These are phyloP conservation scores for Ormyrus labotus DNA, from an alignment of 2,888 invertebrate species.

Conservation along the genomic window DNA sequence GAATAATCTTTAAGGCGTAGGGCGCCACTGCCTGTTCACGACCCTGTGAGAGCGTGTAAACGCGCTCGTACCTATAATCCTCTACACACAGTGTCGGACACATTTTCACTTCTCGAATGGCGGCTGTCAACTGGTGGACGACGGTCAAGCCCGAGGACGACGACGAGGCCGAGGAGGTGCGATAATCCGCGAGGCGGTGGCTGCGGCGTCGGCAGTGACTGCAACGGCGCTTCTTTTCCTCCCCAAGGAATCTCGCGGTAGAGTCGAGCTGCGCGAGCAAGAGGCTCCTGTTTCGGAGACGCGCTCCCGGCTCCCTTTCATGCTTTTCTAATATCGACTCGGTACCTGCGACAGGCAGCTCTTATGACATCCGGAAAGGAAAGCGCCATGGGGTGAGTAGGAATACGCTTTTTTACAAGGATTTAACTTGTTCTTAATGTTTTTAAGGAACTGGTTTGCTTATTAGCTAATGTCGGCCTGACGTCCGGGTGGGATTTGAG, in stretches of 20 bases:
- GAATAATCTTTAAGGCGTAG: background rate
- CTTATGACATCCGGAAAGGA: conserved; percentile 88
- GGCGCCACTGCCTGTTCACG: background rate
- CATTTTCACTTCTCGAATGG: conserved; percentile 62
- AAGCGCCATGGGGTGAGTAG: conserved; percentile 84
- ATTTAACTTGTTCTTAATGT: no score
- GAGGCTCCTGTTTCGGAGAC: background rate
- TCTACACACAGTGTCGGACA: background rate
- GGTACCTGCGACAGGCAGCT: conserved; percentile 56
- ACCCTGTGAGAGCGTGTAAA: conserved; percentile 35
- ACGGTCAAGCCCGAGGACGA: conserved; percentile 36
- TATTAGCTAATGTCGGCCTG: no score
- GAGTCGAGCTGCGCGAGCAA: background rate
- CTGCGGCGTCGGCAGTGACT: background rate
- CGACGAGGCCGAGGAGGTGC: background rate
- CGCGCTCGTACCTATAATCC: conserved; percentile 29
- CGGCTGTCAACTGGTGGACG: conserved; percentile 72
- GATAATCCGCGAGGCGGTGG: no score
- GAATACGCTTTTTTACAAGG: background rate
- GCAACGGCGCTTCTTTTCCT: background rate
- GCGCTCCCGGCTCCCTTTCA: conserved; percentile 12
- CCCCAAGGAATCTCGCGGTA: background rate
- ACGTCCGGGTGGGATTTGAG: no score
- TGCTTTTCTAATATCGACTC: conserved; percentile 38
- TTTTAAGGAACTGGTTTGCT: no score